Base-by-base conservation (phyloP, 1,140 invertebrate genomes). In the Pteromalus puparum region DNA sequence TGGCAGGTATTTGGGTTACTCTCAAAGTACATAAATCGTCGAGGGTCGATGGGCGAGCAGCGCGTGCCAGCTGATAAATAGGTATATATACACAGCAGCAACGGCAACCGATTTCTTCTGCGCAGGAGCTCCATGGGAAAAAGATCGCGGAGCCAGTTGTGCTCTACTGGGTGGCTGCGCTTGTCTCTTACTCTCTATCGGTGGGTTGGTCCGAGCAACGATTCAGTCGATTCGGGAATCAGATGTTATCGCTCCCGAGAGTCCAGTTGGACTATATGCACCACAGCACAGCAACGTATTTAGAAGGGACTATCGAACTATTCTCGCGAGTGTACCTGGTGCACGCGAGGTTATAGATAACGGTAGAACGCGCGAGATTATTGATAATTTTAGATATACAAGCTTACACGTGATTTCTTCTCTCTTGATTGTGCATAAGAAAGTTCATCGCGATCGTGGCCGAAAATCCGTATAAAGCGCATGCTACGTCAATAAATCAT, bases 1-100 rank as follows among this genome's bases (percentile, higher is more conserved):
- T 26, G 34, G 15, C 30, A 30, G 81, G 72, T 76, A 83, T 83
- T 77, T 83, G 73, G 74, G 65, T 83, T 83, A 68, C 73, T 34
- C 28, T 48, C 46, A 68, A 68, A 42, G 34, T n/a, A 68, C 74
- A 83, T 83, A 83, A 83, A 83, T 83, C 61, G 24, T 78, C 21
- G 78, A 21, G 13, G 61, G 42, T n/a, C 46, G 72, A 75, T 75
- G 72, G n/a, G 4, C 65, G 67, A 24, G 65, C 3, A 70, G 65
- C 70, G 48, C 81, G 81, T 75, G 81, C 81, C 81, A 9, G 15
- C 72, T 34, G 72, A 73, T 73, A 73, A 73, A 28, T 73, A 73
- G 72, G 18, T 73, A 73, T 18, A 73, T 7, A 61, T n/a, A n/a
- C n/a, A n/a, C n/a, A n/a, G n/a, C 26, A 73, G 34, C 72, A 42